Percentiles rank a stretch among this genome's conserved stretches.
Evolutionary conservation across 2,797 vertebrate species (phyloP).

Genomic region (Crocidura indochinensis): DNA sequence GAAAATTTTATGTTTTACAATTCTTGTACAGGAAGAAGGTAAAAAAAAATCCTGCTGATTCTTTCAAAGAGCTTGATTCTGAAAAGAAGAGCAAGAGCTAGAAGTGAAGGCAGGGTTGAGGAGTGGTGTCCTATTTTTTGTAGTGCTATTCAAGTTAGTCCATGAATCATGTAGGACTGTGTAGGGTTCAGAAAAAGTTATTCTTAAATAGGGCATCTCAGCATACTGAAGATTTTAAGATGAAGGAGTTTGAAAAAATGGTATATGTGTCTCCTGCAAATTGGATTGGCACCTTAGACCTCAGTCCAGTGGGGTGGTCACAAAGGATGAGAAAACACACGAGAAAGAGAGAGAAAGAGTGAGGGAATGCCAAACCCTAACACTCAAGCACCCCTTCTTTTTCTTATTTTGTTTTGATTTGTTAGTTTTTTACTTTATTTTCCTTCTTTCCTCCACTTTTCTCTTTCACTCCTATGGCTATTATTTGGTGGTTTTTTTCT

Average conservation of each 20-base stretch:
- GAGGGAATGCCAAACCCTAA: too few species aligned
- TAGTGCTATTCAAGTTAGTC: not conserved
- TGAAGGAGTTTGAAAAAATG: not conserved
- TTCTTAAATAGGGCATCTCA: not conserved
- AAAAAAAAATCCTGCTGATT: not conserved
- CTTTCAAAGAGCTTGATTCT: not conserved
- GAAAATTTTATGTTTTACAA: not conserved
- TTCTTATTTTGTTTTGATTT: too few species aligned
- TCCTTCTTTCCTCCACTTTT: too few species aligned
- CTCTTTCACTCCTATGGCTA: too few species aligned
- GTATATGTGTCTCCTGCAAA: not conserved
- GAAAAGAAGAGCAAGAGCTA: not conserved
- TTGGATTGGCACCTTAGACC: too few species aligned
- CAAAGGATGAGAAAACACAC: too few species aligned
- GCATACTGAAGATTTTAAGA: not conserved
- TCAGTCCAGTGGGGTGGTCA: too few species aligned
- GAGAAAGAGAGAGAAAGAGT: too few species aligned
- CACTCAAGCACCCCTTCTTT: too few species aligned
- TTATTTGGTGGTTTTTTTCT: too few species aligned
- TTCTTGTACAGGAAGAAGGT: not conserved
- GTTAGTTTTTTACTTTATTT: too few species aligned
- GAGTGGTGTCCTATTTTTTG: not conserved
- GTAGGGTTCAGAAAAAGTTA: not conserved
- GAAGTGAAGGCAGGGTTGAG: not conserved
- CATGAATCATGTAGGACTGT: not conserved